Evolutionary conservation across 2,797 vertebrate genomes (phyloP), one percentile per base, ranked within the genome.

Genomic region (Sternarchorhynchus goeldii): DNA sequence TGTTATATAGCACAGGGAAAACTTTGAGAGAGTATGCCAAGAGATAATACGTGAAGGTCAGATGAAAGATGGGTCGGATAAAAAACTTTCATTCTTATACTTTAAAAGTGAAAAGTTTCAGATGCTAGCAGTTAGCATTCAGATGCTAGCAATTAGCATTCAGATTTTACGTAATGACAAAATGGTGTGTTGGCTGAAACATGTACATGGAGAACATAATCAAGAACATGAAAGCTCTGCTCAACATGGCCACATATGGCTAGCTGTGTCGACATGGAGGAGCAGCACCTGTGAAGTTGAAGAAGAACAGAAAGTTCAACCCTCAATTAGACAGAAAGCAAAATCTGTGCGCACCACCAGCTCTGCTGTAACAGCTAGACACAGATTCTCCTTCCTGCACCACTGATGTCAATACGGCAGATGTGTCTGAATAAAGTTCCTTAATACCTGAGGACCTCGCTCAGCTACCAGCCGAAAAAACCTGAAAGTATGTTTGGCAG

Each of bases 401-500:
- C 75, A 66, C 62, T 65, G 31, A 62, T 10, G 78, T 81, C 87
- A 84, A 87, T 86, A 85, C 78, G 81, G 85, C 86, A 84, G 73
- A 64, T 82, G 45, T 29, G 85, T 87, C 77, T 86, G 82, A 88
- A 87, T 88, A 84, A 88, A 87, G 85, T 77, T 25, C 86, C 84
- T 83, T 60, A 84, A 88, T 86, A 86, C 85, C 85, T 87, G 89
- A 85, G 78, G 84, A 88, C 81, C 80, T 80, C 63, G 20, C 20
- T 18, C 81, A 86, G 77, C 85, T 64, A 81, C 77, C 87, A 86
- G 83, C 77, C 70, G 83, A 56, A 41, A 83, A 60, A 80, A 89
- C 82, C 85, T 86, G 80, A 89, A 90, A 88, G 87, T 85, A 75
- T 84, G 86, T 84, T 86, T 90, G 89, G 89, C 88, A 89, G 89